Base-by-base conservation (phyloP, 2,113 vertebrate species). In the Pungitius pungitius region DNA sequence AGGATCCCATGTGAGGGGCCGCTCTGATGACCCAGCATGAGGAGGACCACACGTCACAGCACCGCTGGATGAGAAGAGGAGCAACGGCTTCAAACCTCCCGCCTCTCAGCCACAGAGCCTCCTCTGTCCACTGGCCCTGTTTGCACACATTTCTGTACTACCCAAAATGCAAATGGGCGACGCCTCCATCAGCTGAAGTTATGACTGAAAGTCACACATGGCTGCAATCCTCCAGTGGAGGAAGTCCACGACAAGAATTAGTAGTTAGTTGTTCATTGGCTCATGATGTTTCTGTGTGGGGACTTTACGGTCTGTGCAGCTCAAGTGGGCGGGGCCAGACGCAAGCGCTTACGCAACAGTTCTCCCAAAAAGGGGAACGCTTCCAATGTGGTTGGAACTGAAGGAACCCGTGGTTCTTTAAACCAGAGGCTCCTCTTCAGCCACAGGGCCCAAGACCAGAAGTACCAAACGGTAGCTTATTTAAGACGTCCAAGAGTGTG, bases 301-400 rank as follows among this genome's bases (percentile, higher is more conserved):
- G 22, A 27, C 40, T 30, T 3, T 30, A 4, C 30, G 3, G 30
- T 30, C 30, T 30, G 30, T 30, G 30, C 30, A 30, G 30, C 30
- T 30, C 3, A 30, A 30, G 5, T 49, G 47, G 64, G 61, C 52
- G 58, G 18, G 58, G 20, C n/a, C 35, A 58, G 27, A 42, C 69
- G 2, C 45, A 61, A 39, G 37, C 20, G 37, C 33, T 89, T 88
- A 73, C 68, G 78, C 30, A 89, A 85, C 45, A 69, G 54, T 56
- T 33, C n/a, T 56, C 58, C 55, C 47, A 1, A 35, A 73, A 85
- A 45, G 30, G 27, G 74, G 37, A 75, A 66, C 12, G 74, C 83
- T 75, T 78, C 82, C 42, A 2, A 78, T 10, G 43, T 77, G 39
- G 76, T 55, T 30, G 8, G 15, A 49, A 2, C 3, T 33, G 5